Evolutionary conservation across 2,888 invertebrate species (phyloP), one percentile per base, ranked within the genome.

Genomic region (Scaptomyza tumidula): DNA sequence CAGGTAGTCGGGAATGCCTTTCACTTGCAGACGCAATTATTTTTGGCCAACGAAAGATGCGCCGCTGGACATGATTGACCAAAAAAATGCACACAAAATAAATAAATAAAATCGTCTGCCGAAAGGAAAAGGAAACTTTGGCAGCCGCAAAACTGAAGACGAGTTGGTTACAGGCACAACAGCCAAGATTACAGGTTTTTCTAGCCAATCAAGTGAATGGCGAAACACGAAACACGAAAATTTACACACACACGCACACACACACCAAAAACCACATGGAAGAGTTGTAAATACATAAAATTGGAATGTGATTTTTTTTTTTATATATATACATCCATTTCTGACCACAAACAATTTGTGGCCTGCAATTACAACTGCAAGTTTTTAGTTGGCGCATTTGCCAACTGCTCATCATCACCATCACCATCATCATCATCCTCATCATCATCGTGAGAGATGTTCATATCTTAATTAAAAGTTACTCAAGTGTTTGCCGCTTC

Each of bases 161-260:
- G 73, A 75, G 78, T 57, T 59, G 65, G 37, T 39, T 46, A 43
- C 54, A 19, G 31, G n/a, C 52, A 41, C 9, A 39, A 43, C 54
- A 24, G 16, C 16, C 39, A 50, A 50, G 35, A 48, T 37, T 73
- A 57, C 75, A 27, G 79, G 77, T 88, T 88, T 82, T 78, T 78
- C 72, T 80, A 71, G 70, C 61, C 57, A 45, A 48, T 56, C 61
- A 16, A 58, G 59, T 66, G 74, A 63, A 53, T 52, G 78, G 88
- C 88, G 86, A 88, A 82, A 81, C 66, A 81, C 79, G 79, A 87
- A 78, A 78, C 69, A 83, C 80, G 77, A 58, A 24, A 24, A 65
- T 54, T 71, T 65, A 61, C 41, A 58, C 43, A 58, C 43, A 60
- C 46, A 58, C 43, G 54, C 43, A 60, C 46, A 46, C 37, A 53